Percentiles rank a stretch among this genome's conserved stretches.
Evolutionary conservation across 2,797 vertebrate genomes (phyloP).

Genomic region (Amphiprion clarkii): DNA sequence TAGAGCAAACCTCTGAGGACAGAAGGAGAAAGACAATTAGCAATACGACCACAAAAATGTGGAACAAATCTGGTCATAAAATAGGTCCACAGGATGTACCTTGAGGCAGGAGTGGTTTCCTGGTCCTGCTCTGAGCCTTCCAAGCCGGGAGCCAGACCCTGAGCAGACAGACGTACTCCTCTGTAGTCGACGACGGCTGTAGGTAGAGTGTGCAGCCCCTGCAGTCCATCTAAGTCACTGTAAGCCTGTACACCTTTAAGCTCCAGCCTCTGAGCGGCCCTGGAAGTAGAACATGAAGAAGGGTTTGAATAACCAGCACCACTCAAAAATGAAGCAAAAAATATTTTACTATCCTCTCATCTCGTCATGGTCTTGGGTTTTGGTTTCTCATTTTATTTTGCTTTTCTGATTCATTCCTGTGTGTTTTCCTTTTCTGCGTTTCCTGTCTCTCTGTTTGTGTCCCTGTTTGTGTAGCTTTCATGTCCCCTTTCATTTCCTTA

Average conservation of each 20-base stretch:
- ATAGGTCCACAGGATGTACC: slow-evolving; percentile 43
- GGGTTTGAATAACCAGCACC: not conserved
- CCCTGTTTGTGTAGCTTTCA: too few species aligned
- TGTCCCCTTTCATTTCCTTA: too few species aligned
- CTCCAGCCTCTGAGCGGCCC: slow-evolving; percentile 80
- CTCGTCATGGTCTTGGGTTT: too few species aligned
- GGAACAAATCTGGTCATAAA: not conserved
- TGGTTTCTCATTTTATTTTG: too few species aligned
- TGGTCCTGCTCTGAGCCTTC: slow-evolving; percentile 79
- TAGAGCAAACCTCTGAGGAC: slow-evolving; percentile 82
- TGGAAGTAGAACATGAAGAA: slow-evolving; percentile 32
- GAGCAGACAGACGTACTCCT: slow-evolving; percentile 87
- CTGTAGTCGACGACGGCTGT: slow-evolving; percentile 88
- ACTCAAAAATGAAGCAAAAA: not conserved
- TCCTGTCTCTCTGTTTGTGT: too few species aligned
- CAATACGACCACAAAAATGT: not conserved
- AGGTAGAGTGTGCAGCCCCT: slow-evolving; percentile 87
- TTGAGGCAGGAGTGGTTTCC: slow-evolving; percentile 55
- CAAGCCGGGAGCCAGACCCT: slow-evolving; percentile 88
- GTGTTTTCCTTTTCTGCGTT: too few species aligned
- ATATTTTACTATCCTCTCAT: not conserved
- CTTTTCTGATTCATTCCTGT: too few species aligned
- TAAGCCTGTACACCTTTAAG: slow-evolving; percentile 84
- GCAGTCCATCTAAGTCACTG: slow-evolving; percentile 78
- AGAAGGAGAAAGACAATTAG: slow-evolving; percentile 17